Evolutionary conservation across 2,113 vertebrate species (phyloP).

Genomic region (Turnix velox): DNA sequence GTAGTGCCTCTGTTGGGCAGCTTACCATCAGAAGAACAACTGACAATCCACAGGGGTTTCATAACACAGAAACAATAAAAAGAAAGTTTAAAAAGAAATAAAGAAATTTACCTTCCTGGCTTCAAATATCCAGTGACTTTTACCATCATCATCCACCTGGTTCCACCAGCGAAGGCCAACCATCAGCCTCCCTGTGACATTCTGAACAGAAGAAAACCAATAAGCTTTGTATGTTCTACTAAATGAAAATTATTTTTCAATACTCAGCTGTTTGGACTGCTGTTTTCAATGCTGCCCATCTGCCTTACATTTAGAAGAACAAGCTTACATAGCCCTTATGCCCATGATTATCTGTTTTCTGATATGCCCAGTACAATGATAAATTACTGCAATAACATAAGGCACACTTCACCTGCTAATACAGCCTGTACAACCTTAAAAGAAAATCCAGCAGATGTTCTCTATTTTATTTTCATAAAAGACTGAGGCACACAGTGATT

Average conservation of each 20-base stretch:
- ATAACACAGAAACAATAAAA: neutral
- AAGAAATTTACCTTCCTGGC: conserved; percentile 81
- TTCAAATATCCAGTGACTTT: conserved; percentile 93
- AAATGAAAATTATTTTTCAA: neutral
- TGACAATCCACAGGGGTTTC: neutral
- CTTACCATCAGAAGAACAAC: neutral
- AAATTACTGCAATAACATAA: neutral
- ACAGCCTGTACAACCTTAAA: neutral
- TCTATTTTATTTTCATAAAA: neutral
- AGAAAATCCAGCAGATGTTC: neutral
- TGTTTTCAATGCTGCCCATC: rapidly evolving
- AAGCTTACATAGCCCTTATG: neutral
- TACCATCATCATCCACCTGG: conserved; percentile 93
- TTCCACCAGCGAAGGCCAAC: conserved; percentile 98
- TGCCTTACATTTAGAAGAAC: neutral
- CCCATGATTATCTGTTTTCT: rapidly evolving
- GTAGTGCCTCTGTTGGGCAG: rapidly evolving
- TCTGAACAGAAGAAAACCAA: conserved; percentile 65
- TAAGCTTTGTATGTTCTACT: rapidly evolving
- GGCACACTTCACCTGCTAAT: rapidly evolving
- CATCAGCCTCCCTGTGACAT: conserved; percentile 90
- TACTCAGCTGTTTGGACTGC: neutral
- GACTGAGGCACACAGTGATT: neutral
- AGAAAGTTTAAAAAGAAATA: neutral
- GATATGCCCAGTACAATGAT: neutral